phyloP scores from a whole-genome alignment of 2,888 invertebrate genomes.

The Euzetes globulus region DNA sequence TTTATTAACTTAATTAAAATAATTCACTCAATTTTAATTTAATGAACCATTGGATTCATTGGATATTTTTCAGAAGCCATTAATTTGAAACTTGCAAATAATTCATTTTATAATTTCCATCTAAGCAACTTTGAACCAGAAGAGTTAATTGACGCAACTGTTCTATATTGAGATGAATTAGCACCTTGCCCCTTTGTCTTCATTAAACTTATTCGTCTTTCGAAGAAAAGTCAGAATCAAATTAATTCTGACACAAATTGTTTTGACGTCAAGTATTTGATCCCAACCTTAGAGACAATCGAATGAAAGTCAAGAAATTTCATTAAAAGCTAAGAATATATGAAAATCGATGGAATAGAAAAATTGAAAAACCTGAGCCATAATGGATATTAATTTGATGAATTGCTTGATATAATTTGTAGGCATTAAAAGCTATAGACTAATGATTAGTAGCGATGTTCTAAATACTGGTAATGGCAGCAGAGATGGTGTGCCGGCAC shows the following conservation, averaged over 20 bases:
- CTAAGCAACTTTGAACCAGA: neutral
- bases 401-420: conserved; percentile 17
- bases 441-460: conserved; percentile 21
- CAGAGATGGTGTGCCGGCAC: neutral
- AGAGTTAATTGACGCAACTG: neutral
- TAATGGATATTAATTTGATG: conserved; percentile 11
- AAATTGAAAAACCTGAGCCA: neutral
- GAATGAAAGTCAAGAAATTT: neutral
- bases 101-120: neutral
- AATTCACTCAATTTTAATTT: no score
- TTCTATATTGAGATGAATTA: no score
- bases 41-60: no score
- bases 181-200: no score
- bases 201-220: no score
- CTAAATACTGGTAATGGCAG: conserved; percentile 1
- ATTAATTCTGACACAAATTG: no score
- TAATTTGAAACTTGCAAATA: neutral
- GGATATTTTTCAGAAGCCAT: neutral
- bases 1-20: no score
- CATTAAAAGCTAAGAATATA: neutral
- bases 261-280: no score
- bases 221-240: no score
- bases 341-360: neutral
- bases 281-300: no score
- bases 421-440: neutral